Conservation (phyloP, 2,113 vertebrate genomes). For the Tragelaphus strepsiceros region DNA sequence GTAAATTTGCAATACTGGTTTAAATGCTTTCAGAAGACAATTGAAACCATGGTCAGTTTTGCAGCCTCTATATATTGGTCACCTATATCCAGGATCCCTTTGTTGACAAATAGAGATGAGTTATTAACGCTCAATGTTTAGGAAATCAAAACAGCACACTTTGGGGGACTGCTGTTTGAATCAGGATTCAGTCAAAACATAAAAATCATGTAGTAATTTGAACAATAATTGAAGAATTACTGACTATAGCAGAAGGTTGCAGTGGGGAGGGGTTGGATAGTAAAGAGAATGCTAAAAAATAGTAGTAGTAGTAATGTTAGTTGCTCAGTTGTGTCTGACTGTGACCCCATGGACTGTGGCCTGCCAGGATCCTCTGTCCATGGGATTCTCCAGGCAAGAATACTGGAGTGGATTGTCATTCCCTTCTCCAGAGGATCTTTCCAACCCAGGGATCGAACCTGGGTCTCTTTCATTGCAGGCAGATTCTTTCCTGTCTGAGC, state of each 20-base stretch:
- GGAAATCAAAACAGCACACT: neutral
- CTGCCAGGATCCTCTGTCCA: neutral
- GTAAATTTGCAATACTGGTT: neutral
- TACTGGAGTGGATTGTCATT: neutral
- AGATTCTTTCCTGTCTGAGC: neutral
- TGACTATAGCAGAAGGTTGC: neutral
- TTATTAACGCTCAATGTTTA: neutral
- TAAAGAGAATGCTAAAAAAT: neutral
- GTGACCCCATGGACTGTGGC: neutral
- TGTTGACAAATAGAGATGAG: neutral
- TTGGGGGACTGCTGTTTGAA: neutral
- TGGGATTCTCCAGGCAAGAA: neutral
- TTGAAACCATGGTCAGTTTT: neutral
- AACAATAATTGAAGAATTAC: neutral
- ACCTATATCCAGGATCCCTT: neutral
- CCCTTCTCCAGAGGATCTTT: neutral
- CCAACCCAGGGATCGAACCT: neutral
- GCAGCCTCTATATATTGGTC: neutral
- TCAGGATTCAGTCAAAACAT: neutral
- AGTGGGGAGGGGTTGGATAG: neutral
- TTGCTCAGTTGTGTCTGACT: neutral
- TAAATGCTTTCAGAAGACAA: neutral
- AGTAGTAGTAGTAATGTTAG: neutral
- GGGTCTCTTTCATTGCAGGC: neutral
- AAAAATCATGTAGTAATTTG: neutral